Percentiles rank a stretch among this genome's conserved stretches.
Evolutionary conservation across 2,888 invertebrate species (phyloP).

Genomic region (Harpagoxenus sublaevis): DNA sequence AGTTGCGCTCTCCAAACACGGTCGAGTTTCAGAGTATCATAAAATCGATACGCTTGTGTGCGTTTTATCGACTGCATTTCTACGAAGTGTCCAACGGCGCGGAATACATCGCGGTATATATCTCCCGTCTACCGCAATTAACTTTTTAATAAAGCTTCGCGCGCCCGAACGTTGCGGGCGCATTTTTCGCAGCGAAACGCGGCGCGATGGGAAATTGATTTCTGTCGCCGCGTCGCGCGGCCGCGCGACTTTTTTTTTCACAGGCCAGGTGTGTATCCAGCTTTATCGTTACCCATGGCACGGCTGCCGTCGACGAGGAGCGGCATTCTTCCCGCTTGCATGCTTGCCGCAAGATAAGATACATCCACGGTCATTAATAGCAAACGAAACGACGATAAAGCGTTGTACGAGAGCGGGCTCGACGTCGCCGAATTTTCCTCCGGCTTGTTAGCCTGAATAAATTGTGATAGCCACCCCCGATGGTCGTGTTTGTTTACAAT

Average conservation of each 20-base stretch:
- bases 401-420: constrained; percentile 5
- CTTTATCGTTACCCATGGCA: constrained; percentile 30
- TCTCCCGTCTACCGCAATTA: constrained; percentile 44
- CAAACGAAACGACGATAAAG: constrained; percentile 44
- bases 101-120: constrained; percentile 36
- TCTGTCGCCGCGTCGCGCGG: constrained; percentile 15
- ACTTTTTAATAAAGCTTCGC: constrained; percentile 55
- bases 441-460: constrained; percentile 43
- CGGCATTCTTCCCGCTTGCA: constrained; percentile 40
- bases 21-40: constrained; percentile 17
- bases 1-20: constrained; percentile 22
- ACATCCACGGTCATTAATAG: constrained; percentile 43
- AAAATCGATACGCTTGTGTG: constrained; percentile 32
- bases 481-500: constrained; percentile 43
- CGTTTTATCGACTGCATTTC: constrained; percentile 27
- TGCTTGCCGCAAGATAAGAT: constrained; percentile 34
- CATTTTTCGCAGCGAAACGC: constrained; percentile 29
- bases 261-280: constrained; percentile 38
- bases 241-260: constrained; percentile 2
- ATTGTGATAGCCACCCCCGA: constrained; percentile 25
- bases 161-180: constrained; percentile 18
- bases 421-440: constrained; percentile 37
- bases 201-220: constrained; percentile 42
- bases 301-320: constrained; percentile 12
- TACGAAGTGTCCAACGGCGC: constrained; percentile 32